phyloP scores from a whole-genome alignment of 30 jellyfish, hydroid and myxozoan species.

The Aurelia aurita region DNA sequence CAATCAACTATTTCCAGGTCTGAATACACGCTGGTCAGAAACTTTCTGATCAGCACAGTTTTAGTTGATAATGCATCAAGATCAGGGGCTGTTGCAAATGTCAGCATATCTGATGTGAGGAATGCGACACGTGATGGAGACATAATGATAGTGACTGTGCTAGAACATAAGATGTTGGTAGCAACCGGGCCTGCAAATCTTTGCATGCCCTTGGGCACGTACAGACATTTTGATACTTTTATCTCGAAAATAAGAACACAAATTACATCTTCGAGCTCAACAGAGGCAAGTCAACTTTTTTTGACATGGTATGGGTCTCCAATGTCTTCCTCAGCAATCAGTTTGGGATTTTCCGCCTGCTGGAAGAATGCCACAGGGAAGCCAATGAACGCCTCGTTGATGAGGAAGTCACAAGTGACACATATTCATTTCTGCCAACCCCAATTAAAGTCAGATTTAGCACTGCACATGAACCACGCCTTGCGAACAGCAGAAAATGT shows the following conservation, averaged over 20 bases:
- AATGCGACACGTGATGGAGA: not conserved
- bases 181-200: constrained; percentile 55
- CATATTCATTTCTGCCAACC: not conserved
- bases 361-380: constrained; percentile 48
- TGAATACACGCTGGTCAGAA: constrained; percentile 9
- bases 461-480: not conserved
- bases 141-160: not conserved
- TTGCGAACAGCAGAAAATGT: too few relatives aligned
- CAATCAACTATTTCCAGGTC: not conserved
- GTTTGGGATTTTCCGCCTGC: constrained; percentile 2
- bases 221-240: not conserved
- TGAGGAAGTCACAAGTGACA: constrained; percentile 24
- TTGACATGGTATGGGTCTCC: constrained; percentile 31
- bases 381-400: constrained; percentile 1
- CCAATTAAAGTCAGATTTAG: not conserved
- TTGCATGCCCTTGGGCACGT: not conserved
- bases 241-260: not conserved
- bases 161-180: constrained; percentile 47
- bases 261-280: not conserved
- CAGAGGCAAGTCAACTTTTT: not conserved
- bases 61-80: constrained; percentile 33
- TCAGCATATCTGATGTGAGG: constrained; percentile 18
- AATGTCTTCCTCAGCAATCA: constrained; percentile 25
- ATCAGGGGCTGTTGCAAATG: constrained; percentile 40
- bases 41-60: constrained; percentile 3